Percentiles rank a stretch among this genome's conserved stretches.
phyloP scores from a whole-genome alignment of 1,140 invertebrate species.

The Parasteatoda tepidariorum region DNA sequence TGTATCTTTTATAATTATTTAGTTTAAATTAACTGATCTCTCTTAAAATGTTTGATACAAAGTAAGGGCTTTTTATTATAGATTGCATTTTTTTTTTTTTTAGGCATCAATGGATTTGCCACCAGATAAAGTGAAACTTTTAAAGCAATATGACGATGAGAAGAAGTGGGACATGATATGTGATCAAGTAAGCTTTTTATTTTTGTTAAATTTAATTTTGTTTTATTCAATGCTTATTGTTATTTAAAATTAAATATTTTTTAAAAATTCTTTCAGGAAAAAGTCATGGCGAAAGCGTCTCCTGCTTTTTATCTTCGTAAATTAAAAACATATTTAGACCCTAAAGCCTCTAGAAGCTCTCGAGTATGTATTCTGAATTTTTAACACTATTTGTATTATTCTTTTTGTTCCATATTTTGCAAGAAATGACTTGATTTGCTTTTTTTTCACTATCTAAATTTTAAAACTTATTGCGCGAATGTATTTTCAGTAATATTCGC shows the following conservation, averaged over 20 bases:
- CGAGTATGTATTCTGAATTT: conserved; percentile 79
- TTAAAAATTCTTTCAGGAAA: conserved; percentile 78
- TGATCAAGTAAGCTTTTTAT: conserved; percentile 83
- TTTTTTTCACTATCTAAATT: too few relatives aligned
- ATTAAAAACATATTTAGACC: conserved; percentile 93
- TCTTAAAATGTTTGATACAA: too few relatives aligned
- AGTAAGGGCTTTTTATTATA: too few relatives aligned
- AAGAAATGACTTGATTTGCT: too few relatives aligned
- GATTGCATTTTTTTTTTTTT: too few relatives aligned
- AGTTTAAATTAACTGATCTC: too few relatives aligned
- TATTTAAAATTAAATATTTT: conserved; percentile 36
- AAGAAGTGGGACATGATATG: conserved; percentile 99
- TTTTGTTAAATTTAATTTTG: not conserved
- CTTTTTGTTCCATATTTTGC: too few relatives aligned
- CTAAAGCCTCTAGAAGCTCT: conserved; percentile 93
- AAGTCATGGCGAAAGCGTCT: conserved; percentile 96
- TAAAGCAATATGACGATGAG: conserved; percentile 96
- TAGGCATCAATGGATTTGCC: conserved; percentile 98
- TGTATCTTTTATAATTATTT: too few relatives aligned
- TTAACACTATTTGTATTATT: too few relatives aligned
- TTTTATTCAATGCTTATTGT: not conserved
- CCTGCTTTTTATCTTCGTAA: conserved; percentile 95
- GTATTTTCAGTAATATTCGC: too few relatives aligned
- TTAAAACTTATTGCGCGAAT: too few relatives aligned
- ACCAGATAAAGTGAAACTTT: conserved; percentile 96